Evolutionary conservation across 2,797 vertebrate species (phyloP), one percentile per base, ranked within the genome.

Genomic region (Varecia variegata): DNA sequence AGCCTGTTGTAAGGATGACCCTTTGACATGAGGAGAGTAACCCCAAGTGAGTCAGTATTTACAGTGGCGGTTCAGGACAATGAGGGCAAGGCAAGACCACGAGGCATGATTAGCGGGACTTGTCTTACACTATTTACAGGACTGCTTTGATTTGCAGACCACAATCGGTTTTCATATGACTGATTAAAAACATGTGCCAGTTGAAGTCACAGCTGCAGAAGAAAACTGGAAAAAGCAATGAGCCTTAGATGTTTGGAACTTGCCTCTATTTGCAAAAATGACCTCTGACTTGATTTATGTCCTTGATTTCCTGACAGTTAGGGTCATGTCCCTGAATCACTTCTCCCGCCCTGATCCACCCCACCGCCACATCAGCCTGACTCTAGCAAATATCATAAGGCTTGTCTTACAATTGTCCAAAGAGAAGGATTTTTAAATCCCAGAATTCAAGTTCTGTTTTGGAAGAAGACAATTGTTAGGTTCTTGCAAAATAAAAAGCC

Each of bases 161-260:
- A 88, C 96, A 97, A 1, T 97, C 77, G 14, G 96, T 93, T 96
- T 96, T 94, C 96, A 80, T 74, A 56, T 73, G 97, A 79, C 97
- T 97, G 97, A 98, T 97, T 93, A 83, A 96, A 97, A 97, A 70
- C 97, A 97, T 93, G 96, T 97, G 97, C 93, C 93, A 4, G 83
- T 97, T 85, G 97, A 96, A 97, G 95, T 94, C 96, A 94, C 95
- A 92, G 91, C 97, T 97, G 97, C 96, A 97, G 77, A 92, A 93
- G 58, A 67, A 81, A 93, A 92, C 86, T 93, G 74, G 76, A 32
- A 90, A 95, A 94, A 96, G 91, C 92, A 96, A 68, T 56, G 94
- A 89, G 94, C 88, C 71, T 82, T 81, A 79, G 91, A 96, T 91
- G 91, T 86, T 95, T 93, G 76, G 90, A 97, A 93, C 88, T 97